Evolutionary conservation across 2,113 vertebrate genomes (phyloP), one percentile per base, ranked within the genome.

Genomic region (Ceyx melanurus): DNA sequence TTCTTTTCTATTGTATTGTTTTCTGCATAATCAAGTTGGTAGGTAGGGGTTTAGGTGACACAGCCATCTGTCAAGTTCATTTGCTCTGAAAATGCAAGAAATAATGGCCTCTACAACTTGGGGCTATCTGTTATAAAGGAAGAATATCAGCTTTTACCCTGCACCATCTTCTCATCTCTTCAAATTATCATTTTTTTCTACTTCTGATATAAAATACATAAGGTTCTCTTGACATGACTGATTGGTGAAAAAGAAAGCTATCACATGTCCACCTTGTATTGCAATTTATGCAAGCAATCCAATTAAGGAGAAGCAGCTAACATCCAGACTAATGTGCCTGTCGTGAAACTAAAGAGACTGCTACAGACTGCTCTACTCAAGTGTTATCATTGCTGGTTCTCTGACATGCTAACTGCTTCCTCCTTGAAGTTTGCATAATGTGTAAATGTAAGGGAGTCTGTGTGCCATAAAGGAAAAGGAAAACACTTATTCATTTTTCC

Each of bases 1-100:
- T 98, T 98, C 98, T 99, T 98, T 98, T 99, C 99, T 99, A 99
- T 99, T 99, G 99, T 99, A 99, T 99, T 99, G 99, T 99, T 99
- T 99, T 99, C 98, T 99, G 99, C 99, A 99, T 99, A 99, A 99
- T 99, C 98, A 98, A 98, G 98, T 99, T 98, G 98, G 98, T 99
- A 98, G 99, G 99, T 98, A 99, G 98, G 98, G 99, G 98, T 99
- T 99, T 98, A 98, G 99, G 98, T 99, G 99, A 99, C 99, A 99
- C 97, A 97, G 98, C 99, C 99, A 99, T 99, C 99, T 99, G 99
- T 99, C 99, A 99, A 99, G 99, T 99, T 99, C 99, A 99, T 99
- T 99, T 99, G 98, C 98, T 99, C 98, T 97, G 98, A 98, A 99
- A 99, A 99, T 98, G 98, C 99, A 98, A 98, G 98, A 98, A 99